Evolutionary conservation across 2,113 vertebrate genomes (phyloP), one percentile per base, ranked within the genome.

Genomic region (Haplotaxodon microlepis): DNA sequence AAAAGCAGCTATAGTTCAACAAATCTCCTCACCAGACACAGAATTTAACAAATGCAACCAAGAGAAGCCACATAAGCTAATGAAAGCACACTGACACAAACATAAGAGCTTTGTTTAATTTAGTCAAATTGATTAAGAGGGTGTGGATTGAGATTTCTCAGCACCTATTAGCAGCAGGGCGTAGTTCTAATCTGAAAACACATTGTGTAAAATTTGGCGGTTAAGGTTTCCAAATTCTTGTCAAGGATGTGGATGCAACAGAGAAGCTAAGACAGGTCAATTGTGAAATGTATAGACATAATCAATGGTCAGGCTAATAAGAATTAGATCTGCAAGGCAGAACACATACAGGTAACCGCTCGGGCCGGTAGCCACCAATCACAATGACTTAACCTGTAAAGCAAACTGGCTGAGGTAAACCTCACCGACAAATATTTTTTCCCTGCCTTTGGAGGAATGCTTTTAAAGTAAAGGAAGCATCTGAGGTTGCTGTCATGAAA

Each of bases 151-250:
- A 83, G 88, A 78, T 89, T 81, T 86, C 85, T 93, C 92, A 85
- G 69, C 85, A 88, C 87, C 86, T 88, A 82, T 83, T 88, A 92
- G 92, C 88, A 89, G 91, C 81, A 17, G 29, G 71, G 85, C 12
- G 89, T 85, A 89, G 78, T 90, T 84, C 86, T 89, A 83, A 91
- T 91, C 82, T 85, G 88, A 82, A 92, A 84, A 87, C 56, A 88
- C 82, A 88, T 63, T 40, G 69, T 76, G 90, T 86, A 82, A 63
- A 85, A 73, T 16, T 38, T 14, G 24, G 40, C 14, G 53, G 88
- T 76, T 92, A 36, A 7, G 80, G 87, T 78, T 91, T 61, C 53
- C 84, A 21, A 80, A 79, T 63, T 51, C 71, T 81, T 11, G 5
- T 76, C 42, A 19, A 90, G 10, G 9, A 45, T 81, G 50, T 83